phyloP scores from a whole-genome alignment of 2,797 vertebrate species.

The Amphiprion clarkii region DNA sequence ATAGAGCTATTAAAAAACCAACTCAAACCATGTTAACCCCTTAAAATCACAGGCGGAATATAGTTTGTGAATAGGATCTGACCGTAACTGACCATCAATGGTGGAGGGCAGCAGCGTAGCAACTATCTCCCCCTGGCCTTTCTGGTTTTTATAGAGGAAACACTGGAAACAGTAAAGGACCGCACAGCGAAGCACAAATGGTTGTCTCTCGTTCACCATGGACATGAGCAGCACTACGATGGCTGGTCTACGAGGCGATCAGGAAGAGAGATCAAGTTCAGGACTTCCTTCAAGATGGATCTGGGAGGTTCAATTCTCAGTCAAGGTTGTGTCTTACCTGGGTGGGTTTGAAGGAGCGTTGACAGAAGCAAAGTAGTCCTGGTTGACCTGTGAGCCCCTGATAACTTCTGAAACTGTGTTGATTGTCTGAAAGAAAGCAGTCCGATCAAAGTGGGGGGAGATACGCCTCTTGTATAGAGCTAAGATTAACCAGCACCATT shows the following conservation, averaged over 20 bases:
- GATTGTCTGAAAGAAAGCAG: constrained; percentile 89
- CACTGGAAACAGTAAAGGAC: constrained; percentile 99
- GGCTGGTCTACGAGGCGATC: constrained; percentile 86
- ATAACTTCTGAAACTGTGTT: constrained; percentile 99
- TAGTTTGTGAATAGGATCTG: neutral
- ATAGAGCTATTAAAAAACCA: neutral
- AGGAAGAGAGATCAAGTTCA: neutral
- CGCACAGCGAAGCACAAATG: constrained; percentile 96
- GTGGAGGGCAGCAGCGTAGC: constrained; percentile 96
- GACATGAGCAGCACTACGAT: constrained; percentile 99
- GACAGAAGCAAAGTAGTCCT: constrained; percentile 99
- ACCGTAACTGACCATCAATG: constrained; percentile 90
- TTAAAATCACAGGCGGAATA: neutral
- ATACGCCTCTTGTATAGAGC: neutral
- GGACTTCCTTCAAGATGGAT: neutral
- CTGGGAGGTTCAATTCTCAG: neutral
- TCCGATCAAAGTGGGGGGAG: neutral
- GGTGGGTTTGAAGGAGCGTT: constrained; percentile 98
- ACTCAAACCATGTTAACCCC: neutral
- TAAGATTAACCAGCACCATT: no score
- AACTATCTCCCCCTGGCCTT: constrained; percentile 97
- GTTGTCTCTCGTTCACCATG: constrained; percentile 98
- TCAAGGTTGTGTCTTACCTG: constrained; percentile 81
- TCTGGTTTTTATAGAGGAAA: constrained; percentile 98
- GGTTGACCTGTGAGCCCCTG: constrained; percentile 95